Percentiles rank a stretch among this genome's conserved stretches.
Evolutionary conservation across 2,888 invertebrate species (phyloP).

Genomic region (Pollenia amentaria): DNA sequence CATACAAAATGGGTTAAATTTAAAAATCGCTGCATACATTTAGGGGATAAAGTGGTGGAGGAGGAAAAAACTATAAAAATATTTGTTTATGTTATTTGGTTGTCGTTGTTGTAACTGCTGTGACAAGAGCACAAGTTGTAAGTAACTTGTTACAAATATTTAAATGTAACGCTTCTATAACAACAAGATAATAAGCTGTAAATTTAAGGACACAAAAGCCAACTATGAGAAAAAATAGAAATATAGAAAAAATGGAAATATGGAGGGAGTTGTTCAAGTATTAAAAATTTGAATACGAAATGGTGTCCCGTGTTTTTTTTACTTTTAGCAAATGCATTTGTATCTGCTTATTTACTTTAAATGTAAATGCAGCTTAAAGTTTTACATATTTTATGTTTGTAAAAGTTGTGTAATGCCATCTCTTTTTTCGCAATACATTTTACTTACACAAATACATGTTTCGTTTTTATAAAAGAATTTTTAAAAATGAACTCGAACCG

Average conservation of each 20-base stretch:
- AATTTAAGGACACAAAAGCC: constrained; percentile 50
- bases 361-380: constrained; percentile 64
- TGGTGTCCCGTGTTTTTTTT: constrained; percentile 1
- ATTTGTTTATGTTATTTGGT: constrained; percentile 52
- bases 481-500: constrained; percentile 68
- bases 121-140: constrained; percentile 51
- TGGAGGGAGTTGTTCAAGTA: constrained; percentile 37
- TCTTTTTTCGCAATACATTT: background rate
- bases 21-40: constrained; percentile 15
- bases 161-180: constrained; percentile 55
- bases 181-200: constrained; percentile 68
- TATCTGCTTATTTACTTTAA: constrained; percentile 32
- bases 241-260: constrained; percentile 1
- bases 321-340: constrained; percentile 33
- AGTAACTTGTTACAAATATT: constrained; percentile 58
- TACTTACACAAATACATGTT: background rate
- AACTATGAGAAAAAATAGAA: constrained; percentile 9
- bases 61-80: constrained; percentile 43
- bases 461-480: background rate
- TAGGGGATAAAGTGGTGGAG: background rate
- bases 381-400: constrained; percentile 40
- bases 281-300: constrained; percentile 40
- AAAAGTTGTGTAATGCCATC: background rate
- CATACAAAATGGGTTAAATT: constrained; percentile 46
- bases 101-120: constrained; percentile 32